Evolutionary conservation across 30 jellyfish, hydroid and myxozoan genomes (phyloP), one percentile per base, ranked within the genome.

Genomic region (Nemopilema nomurai): DNA sequence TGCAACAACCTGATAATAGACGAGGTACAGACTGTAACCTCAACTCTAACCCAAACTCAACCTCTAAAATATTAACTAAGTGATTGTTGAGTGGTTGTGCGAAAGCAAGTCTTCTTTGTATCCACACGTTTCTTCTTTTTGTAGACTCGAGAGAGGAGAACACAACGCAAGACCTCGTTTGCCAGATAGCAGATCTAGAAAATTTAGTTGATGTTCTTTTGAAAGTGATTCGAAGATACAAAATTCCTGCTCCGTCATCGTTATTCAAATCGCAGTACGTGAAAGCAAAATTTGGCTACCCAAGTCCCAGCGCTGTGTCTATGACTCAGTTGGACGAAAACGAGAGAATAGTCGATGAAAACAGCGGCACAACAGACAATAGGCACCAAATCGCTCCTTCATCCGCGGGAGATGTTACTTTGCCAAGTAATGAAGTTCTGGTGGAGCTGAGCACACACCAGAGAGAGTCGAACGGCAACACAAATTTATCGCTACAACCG

Each of bases 141-240:
- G 7, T 27, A 83, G 92, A 33, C 20, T 21, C 86, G 18, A 53
- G 71, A 16, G 29, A 52, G 27, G 80, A 30, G 62, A 30, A 67
- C 6, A 68, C 77, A 8, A 24, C 79, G 57, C 85, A 90, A 72
- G 91, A 87, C 52, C 91, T 87, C 26, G 91, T 87, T 9, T 51
- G 57, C 25, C 78, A 87, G 69, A 49, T 87, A 0, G 85, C 89
- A 28, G 96, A 87, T 49, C 69, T 87, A 63, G 96, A 87, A 53
- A 87, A 87, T 51, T 80, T 87, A 4, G 91, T 87, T 30, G 72
- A 71, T 62, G 57, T 74, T 1, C 83, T 87, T 9, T 28, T 87
- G 27, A 75, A 71, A 28, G 76, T 80, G 41, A 62, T 87, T 25
- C 65, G 31, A 29, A 87, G 69, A 50, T 28, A 79, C 76, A 87